Evolutionary conservation across 1,140 invertebrate species (phyloP), one percentile per base, ranked within the genome.

Genomic region (Drosophila navojoa): DNA sequence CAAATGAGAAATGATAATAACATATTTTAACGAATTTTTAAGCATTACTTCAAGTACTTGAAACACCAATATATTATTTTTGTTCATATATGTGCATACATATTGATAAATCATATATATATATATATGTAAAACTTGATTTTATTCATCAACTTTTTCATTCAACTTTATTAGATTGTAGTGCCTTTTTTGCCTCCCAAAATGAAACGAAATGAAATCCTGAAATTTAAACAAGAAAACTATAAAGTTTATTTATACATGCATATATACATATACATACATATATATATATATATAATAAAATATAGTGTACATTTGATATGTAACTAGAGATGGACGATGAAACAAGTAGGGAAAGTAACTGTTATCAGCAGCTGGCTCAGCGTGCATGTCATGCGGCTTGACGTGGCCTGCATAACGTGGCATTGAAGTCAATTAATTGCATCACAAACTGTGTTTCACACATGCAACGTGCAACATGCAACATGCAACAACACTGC

Each of bases 101-200:
- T 55, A 44, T 47, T 1, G 19, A 45, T 38, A 60, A 35, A 63
- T 29, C 15, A 49, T 19, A 62, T 49, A 72, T 16, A 44, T 44
- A 52, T 52, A 50, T 44, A 52, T 44, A 52, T 32, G 67, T 50
- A 57, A 57, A 71, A 69, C 44, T 27, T 49, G 15, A 64, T 73
- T 73, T 57, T 69, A 77, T 80, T 59, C 4, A 22, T 60, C 81
- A 77, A 19, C 19, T 19, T 19, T 19, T 19, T 86, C 71, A 71
- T 86, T 86, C 47, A 19, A 86, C 81, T 71, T 76, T 86, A 81
- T 86, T 86, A 86, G 81, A 86, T 86, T 87, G 82, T 90, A 90
- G 86, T 90, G 86, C 86, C 86, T 90, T 90, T 90, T 90, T 90
- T 90, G 81, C 76, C 86, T 84, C 78, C 78, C 64, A 78, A 85